Conservation (phyloP, 2,797 vertebrate species). For the Gymnothorax javanicus region DNA sequence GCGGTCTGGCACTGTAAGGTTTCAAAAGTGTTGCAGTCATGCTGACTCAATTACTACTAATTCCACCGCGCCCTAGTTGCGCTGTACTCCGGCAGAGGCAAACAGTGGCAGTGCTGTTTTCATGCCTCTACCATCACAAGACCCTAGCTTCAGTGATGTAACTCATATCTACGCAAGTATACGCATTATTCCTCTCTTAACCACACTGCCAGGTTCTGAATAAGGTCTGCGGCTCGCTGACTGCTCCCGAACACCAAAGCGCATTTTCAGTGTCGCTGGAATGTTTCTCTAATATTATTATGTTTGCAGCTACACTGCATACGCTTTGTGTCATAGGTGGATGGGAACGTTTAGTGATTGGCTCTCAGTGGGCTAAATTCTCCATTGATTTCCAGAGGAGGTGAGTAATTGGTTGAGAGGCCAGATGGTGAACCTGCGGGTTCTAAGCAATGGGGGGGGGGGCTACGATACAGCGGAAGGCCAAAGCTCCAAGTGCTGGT, state of each 20-base stretch:
- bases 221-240: not conserved
- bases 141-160: not conserved
- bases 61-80: not conserved
- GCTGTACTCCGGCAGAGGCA: not conserved
- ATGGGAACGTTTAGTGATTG: not conserved
- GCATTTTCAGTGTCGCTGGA: too few species aligned
- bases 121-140: not conserved
- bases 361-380: not conserved
- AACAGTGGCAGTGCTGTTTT: not conserved
- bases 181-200: not conserved
- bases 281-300: too few species aligned
- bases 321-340: too few species aligned
- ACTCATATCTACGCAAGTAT: not conserved
- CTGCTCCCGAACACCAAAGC: not conserved
- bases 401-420: not conserved
- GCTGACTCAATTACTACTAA: not conserved
- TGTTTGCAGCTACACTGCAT: too few species aligned
- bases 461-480: not conserved
- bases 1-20: too few species aligned
- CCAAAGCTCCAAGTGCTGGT: not conserved
- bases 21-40: not conserved
- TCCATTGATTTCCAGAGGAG: not conserved
- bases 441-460: too few species aligned
- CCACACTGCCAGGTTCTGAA: not conserved
- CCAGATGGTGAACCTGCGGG: too few species aligned